These are phyloP conservation scores for Leptoteleia sp. DNA, from an alignment of 1,140 invertebrate genomes.

Conservation along the genomic window DNA sequence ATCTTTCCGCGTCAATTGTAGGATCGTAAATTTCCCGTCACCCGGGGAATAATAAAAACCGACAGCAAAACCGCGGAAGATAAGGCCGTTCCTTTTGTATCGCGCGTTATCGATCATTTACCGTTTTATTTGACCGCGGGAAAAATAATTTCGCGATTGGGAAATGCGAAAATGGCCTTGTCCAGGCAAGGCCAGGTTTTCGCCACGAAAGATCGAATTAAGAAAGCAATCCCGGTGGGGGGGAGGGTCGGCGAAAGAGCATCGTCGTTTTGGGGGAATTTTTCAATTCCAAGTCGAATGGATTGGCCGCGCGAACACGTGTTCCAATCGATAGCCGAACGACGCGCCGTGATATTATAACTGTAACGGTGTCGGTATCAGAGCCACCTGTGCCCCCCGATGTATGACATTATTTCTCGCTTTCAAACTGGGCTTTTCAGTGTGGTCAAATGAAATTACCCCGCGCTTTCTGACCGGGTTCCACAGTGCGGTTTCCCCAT, in stretches of 20 bases:
- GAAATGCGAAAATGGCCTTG: slow-evolving; percentile 6
- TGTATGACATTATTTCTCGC: slow-evolving; percentile 31
- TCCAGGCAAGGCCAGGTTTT: slow-evolving; percentile 13
- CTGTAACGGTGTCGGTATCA: slow-evolving; percentile 38
- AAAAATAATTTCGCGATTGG: slow-evolving; percentile 18
- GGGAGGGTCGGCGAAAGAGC: slow-evolving; percentile 19
- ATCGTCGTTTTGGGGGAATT: slow-evolving; percentile 18
- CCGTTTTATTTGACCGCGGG: slow-evolving; percentile 12
- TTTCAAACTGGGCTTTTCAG: slow-evolving; percentile 6
- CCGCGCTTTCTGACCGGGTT: slow-evolving; percentile 17
- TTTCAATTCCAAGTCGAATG: slow-evolving; percentile 34
- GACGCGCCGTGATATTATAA: slow-evolving; percentile 13
- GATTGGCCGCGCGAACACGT: slow-evolving; percentile 29
- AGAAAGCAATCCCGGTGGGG: slow-evolving; percentile 40
- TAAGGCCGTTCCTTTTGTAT: slow-evolving; percentile 3
- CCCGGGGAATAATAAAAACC: background rate
- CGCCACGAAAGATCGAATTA: slow-evolving; percentile 32
- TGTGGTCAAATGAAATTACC: slow-evolving; percentile 32
- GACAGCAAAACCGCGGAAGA: slow-evolving; percentile 6
- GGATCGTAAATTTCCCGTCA: background rate
- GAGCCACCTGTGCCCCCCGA: slow-evolving; percentile 29
- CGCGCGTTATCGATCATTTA: slow-evolving; percentile 29
- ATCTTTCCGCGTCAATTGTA: slow-evolving; percentile 11
- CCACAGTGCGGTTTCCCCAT: no score
- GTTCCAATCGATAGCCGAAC: slow-evolving; percentile 38